phyloP scores from a whole-genome alignment of 2,888 invertebrate genomes.

The Trimorus sp. region DNA sequence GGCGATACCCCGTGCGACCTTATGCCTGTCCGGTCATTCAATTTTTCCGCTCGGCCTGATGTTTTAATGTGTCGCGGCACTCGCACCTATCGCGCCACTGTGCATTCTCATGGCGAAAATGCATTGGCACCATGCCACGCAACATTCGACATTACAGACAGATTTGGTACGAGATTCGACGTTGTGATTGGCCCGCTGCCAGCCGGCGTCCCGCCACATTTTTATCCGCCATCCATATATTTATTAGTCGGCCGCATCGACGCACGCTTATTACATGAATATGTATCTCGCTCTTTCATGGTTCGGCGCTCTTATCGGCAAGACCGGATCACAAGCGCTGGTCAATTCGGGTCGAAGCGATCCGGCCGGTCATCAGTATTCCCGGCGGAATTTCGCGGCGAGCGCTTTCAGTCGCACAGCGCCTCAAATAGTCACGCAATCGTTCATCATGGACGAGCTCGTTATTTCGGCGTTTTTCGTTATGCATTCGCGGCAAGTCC shows the following conservation, averaged over 20 bases:
- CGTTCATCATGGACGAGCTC: no score
- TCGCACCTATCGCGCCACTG: slow-evolving; percentile 30
- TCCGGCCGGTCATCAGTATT: no score
- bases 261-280: slow-evolving; percentile 44
- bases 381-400: no score
- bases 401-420: no score
- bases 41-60: slow-evolving; percentile 42
- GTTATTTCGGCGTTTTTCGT: no score
- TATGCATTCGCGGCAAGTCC: no score
- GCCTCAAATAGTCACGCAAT: background rate
- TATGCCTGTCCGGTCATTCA: slow-evolving; percentile 42
- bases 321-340: no score
- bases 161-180: slow-evolving; percentile 69
- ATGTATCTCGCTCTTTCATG: slow-evolving; percentile 44
- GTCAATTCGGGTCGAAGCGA: no score
- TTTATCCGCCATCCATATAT: slow-evolving; percentile 44
- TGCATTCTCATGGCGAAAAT: slow-evolving; percentile 49
- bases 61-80: slow-evolving; percentile 52
- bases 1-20: background rate
- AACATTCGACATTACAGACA: slow-evolving; percentile 71
- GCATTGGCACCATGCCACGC: slow-evolving; percentile 70
- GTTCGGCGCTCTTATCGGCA: slow-evolving; percentile 36
- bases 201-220: slow-evolving; percentile 64
- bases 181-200: slow-evolving; percentile 72
- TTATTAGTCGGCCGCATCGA: slow-evolving; percentile 34